phyloP scores from a whole-genome alignment of 2,113 vertebrate species.

The Tapirus terrestris region DNA sequence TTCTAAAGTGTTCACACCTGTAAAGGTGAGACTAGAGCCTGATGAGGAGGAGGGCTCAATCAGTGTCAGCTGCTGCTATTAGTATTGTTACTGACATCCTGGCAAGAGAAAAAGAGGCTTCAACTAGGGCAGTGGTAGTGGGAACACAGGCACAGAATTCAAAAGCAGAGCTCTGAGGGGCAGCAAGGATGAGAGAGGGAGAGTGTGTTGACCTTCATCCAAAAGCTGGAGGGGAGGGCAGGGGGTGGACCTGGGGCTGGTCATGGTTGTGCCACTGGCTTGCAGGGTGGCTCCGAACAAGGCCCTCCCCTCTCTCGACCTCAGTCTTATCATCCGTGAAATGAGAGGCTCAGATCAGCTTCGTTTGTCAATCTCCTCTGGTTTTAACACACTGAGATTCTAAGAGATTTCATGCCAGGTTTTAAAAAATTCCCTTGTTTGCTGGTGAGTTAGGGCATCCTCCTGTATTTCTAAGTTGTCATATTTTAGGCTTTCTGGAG shows the following conservation, averaged over 20 bases:
- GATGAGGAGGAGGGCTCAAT: not conserved
- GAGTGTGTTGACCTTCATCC: not conserved
- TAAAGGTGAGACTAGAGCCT: not conserved
- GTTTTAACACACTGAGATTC: not conserved
- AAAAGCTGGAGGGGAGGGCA: not conserved
- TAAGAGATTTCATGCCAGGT: not conserved
- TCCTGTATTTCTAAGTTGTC: not conserved
- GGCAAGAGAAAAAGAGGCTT: not conserved
- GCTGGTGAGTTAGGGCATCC: not conserved
- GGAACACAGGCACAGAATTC: not conserved
- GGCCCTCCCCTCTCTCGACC: not conserved
- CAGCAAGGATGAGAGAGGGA: not conserved
- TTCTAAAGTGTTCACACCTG: not conserved
- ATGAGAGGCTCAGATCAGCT: not conserved
- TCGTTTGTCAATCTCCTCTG: not conserved
- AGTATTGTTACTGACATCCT: not conserved
- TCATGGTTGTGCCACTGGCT: not conserved
- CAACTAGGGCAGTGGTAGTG: not conserved
- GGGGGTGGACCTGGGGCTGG: not conserved
- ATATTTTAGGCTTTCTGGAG: not conserved
- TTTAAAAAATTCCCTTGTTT: not conserved
- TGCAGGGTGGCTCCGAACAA: not conserved
- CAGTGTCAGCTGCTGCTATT: not conserved
- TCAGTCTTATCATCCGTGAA: not conserved
- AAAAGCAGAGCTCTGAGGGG: not conserved